Evolutionary conservation across 2,113 vertebrate genomes (phyloP).

Genomic region (Tetrax tetrax): DNA sequence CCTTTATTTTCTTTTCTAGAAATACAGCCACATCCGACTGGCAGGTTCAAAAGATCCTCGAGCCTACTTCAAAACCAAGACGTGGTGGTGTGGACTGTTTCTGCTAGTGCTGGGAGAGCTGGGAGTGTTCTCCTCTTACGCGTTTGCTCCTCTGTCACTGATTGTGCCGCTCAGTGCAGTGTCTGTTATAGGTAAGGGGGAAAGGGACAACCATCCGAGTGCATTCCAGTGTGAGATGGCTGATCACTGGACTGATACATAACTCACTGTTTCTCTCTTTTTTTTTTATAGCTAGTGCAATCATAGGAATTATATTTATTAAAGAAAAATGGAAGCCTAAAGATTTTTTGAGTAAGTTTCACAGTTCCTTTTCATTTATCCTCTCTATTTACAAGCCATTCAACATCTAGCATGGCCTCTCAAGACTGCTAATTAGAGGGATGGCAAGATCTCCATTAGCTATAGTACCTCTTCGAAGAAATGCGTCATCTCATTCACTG

Average conservation of each 20-base stretch:
- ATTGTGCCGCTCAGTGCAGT: conserved; percentile 91
- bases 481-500: neutral
- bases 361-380: neutral
- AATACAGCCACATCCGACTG: conserved; percentile 89
- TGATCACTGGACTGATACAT: neutral
- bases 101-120: conserved; percentile 87
- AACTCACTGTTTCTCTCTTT: neutral
- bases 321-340: conserved; percentile 92
- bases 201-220: fast-evolving
- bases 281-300: conserved; percentile 85
- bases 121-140: conserved; percentile 90
- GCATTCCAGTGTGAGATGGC: neutral
- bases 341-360: conserved; percentile 92
- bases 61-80: conserved; percentile 90
- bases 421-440: neutral
- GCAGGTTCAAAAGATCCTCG: conserved; percentile 87
- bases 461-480: neutral
- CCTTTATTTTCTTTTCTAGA: conserved; percentile 73
- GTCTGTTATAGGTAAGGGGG: conserved; percentile 85
- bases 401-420: neutral
- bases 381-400: neutral
- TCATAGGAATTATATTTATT: conserved; percentile 94
- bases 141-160: conserved; percentile 90
- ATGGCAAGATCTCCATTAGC: neutral
- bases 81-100: conserved; percentile 92